phyloP scores from a whole-genome alignment of 2,888 invertebrate genomes.

The Euzetes globulus region DNA sequence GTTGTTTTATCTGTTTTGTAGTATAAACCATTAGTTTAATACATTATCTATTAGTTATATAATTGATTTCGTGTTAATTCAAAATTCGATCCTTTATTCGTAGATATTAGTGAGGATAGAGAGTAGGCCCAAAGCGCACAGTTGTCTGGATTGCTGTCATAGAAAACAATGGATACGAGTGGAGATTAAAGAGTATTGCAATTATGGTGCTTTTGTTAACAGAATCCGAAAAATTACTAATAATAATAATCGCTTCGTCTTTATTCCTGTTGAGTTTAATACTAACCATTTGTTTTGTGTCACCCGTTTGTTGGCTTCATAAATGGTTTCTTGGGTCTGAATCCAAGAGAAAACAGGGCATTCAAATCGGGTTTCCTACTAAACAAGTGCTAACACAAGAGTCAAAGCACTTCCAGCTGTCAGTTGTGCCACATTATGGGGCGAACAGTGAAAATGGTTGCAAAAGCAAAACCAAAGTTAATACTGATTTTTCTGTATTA shows the following conservation, averaged over 20 bases:
- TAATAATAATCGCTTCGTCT: constrained; percentile 29
- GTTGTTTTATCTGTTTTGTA: too few species aligned
- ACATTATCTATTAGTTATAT: too few species aligned
- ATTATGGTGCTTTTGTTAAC: constrained; percentile 30
- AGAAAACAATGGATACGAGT: not conserved
- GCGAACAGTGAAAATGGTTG: not conserved
- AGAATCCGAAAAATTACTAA: constrained; percentile 35
- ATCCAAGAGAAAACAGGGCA: constrained; percentile 8
- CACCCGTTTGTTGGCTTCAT: constrained; percentile 32
- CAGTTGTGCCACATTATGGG: constrained; percentile 37
- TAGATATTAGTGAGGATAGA: too few species aligned
- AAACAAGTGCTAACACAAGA: constrained; percentile 29
- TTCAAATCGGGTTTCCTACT: constrained; percentile 15
- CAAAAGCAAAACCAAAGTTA: not conserved
- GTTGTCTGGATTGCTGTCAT: not conserved
- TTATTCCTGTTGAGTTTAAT: constrained; percentile 33
- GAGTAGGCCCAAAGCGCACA: too few species aligned
- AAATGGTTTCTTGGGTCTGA: constrained; percentile 13
- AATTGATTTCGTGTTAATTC: too few species aligned
- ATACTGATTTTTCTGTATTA: not conserved
- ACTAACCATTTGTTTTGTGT: constrained; percentile 35
- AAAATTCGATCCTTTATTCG: too few species aligned
- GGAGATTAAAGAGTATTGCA: not conserved
- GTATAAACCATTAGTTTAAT: too few species aligned
- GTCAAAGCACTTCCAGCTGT: constrained; percentile 37